A percentile compares a stretch with the other conserved stretches of the same genome.
These are phyloP conservation scores for Cancer borealis DNA, from an alignment of 2,888 invertebrate genomes.

Conservation along the genomic window DNA sequence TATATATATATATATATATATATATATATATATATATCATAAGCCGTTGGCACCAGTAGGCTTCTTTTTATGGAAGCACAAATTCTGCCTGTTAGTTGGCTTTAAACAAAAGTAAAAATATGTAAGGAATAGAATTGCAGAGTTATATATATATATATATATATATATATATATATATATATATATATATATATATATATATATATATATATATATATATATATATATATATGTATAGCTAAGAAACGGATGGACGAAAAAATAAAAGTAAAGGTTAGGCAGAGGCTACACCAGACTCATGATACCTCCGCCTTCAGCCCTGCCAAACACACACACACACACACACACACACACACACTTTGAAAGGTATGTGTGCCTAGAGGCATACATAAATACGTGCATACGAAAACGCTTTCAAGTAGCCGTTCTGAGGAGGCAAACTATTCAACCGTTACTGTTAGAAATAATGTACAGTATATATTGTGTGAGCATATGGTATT, in stretches of 20 bases:
- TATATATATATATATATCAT: too few species aligned
- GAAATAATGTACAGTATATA: too few species aligned
- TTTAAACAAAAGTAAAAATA: too few species aligned
- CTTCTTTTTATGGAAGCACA: too few species aligned
- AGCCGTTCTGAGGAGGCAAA: neutral
- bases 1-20: too few species aligned
- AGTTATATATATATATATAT: too few species aligned
- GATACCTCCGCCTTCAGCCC: neutral
- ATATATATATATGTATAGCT: neutral
- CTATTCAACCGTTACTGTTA: neutral
- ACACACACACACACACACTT: conserved; percentile 8
- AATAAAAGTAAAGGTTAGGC: neutral
- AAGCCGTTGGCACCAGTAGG: too few species aligned
- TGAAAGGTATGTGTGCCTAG: neutral
- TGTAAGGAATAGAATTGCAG: too few species aligned
- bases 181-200: neutral
- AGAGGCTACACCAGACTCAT: neutral
- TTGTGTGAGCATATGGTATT: too few species aligned
- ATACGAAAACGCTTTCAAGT: too few species aligned
- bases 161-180: neutral
- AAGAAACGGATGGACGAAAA: neutral
- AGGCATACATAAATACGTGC: neutral
- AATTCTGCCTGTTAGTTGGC: too few species aligned
- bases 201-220: neutral
- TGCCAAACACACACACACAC: neutral